phyloP scores from a whole-genome alignment of 2,797 vertebrate species.

The Ptychobarbus kaznakovi region DNA sequence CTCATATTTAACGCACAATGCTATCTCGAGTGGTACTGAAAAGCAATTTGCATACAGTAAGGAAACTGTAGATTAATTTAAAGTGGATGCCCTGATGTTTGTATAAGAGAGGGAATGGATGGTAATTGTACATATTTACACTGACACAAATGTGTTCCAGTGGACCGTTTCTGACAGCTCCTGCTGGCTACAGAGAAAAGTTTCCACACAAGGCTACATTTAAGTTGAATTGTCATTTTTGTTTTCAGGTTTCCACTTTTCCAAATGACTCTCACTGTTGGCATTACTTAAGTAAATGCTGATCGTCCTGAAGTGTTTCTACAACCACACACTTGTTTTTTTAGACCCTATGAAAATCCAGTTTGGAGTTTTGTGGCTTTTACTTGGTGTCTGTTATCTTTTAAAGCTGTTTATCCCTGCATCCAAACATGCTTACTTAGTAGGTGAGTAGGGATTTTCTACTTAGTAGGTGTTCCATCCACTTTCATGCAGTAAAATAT shows the following conservation, averaged over 20 bases:
- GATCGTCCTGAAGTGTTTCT: background rate
- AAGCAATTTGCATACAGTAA: constrained; percentile 31
- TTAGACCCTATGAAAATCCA: background rate
- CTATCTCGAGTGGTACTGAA: constrained; percentile 28
- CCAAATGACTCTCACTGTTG: background rate
- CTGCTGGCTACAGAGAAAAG: constrained; percentile 26
- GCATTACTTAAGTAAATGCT: background rate
- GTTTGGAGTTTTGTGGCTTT: background rate
- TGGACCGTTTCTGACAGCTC: constrained; percentile 59
- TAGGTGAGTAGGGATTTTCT: too few relatives aligned
- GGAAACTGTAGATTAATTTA: constrained; percentile 39
- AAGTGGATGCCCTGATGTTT: constrained; percentile 32
- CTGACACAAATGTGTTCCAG: constrained; percentile 63
- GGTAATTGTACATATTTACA: constrained; percentile 68
- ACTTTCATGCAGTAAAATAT: background rate
- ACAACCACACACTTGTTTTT: background rate
- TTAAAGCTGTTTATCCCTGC: too few relatives aligned
- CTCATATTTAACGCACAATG: background rate
- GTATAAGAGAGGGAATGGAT: constrained; percentile 50
- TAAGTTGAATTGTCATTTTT: constrained; percentile 8
- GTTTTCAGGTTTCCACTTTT: constrained; percentile 8
- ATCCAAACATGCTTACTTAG: too few relatives aligned
- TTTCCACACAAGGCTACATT: background rate
- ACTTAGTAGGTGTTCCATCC: background rate
- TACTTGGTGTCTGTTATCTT: background rate